Percentiles rank a stretch among this genome's conserved stretches.
phyloP scores from a whole-genome alignment of 2,888 invertebrate genomes.

The Tinea semifulvella region DNA sequence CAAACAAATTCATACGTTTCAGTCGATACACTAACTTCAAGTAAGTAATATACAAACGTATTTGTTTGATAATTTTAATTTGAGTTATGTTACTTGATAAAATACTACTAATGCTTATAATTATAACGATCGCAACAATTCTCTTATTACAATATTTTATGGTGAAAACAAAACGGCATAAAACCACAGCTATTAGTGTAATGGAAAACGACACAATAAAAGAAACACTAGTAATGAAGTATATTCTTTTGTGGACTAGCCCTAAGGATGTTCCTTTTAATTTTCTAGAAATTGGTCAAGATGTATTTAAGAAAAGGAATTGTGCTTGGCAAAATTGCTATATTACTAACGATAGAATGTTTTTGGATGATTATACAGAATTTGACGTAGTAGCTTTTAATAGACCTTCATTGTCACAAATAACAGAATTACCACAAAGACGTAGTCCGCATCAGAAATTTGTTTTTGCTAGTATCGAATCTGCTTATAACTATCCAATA shows the following conservation, averaged over 20 bases:
- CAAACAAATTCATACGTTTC: too few species aligned
- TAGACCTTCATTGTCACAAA: constrained; percentile 31
- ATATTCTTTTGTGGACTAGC: constrained; percentile 43
- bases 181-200: background rate
- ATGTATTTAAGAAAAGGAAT: constrained; percentile 31
- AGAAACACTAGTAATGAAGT: constrained; percentile 28
- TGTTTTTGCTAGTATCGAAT: constrained; percentile 40
- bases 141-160: background rate
- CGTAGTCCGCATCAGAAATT: constrained; percentile 36
- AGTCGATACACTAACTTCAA: too few species aligned
- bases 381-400: constrained; percentile 41
- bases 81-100: too few species aligned
- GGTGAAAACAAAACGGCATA: background rate
- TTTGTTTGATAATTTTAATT: too few species aligned
- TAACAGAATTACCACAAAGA: constrained; percentile 22
- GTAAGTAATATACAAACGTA: too few species aligned
- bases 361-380: constrained; percentile 29
- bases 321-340: constrained; percentile 42
- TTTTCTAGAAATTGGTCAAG: constrained; percentile 34
- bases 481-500: constrained; percentile 35
- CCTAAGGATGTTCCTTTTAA: constrained; percentile 31
- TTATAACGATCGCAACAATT: background rate
- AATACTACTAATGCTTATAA: background rate
- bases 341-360: constrained; percentile 33
- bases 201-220: too few species aligned